Evolutionary conservation across 2,797 vertebrate genomes (phyloP).

Genomic region (Gymnopithys bicolor): DNA sequence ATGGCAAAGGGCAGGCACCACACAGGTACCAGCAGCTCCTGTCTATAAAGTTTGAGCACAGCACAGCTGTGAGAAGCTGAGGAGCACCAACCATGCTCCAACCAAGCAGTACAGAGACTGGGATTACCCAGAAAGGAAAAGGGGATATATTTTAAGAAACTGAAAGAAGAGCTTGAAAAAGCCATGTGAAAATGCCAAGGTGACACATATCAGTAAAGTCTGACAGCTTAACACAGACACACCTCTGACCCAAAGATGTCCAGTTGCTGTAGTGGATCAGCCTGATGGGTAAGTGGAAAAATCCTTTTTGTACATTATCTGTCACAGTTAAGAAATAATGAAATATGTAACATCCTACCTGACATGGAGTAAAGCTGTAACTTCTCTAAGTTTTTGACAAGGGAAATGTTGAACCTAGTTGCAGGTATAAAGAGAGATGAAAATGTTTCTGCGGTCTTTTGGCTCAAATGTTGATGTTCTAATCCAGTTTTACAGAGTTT

Average conservation of each 20-base stretch:
- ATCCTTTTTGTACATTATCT: background rate
- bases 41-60: background rate
- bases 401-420: background rate
- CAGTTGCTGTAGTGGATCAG: background rate
- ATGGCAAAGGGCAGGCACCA: background rate
- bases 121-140: background rate
- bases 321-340: background rate
- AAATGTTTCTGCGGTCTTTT: background rate
- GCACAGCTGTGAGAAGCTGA: slow-evolving; percentile 6
- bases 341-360: background rate
- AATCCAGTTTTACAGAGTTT: background rate
- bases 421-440: background rate
- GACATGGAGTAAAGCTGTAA: background rate
- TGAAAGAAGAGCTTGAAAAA: background rate
- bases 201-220: background rate
- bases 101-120: background rate
- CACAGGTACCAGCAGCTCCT: background rate
- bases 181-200: background rate
- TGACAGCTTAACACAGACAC: background rate
- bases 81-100: background rate
- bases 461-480: background rate
- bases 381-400: background rate
- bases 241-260: background rate
- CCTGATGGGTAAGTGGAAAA: background rate
- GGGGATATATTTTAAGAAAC: background rate